These are phyloP conservation scores for Aphis craccivora DNA, from an alignment of 1,140 invertebrate species.

Conservation along the genomic window DNA sequence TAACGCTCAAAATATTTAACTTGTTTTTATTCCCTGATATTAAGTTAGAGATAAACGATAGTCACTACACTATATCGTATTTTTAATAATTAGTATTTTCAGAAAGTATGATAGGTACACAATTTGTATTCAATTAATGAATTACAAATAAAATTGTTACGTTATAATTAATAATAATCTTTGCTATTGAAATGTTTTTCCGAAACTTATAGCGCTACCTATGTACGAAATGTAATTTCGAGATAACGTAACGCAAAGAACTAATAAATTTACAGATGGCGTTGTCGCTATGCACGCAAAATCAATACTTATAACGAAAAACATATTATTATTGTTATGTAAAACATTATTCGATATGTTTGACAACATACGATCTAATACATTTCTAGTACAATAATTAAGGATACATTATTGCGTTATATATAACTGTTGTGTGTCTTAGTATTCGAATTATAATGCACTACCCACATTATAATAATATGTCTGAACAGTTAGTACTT, in stretches of 20 bases:
- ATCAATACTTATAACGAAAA: neutral
- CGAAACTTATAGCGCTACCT: neutral
- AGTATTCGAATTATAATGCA: neutral
- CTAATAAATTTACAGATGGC: neutral
- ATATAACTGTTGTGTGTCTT: neutral
- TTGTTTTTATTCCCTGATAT: too few species aligned
- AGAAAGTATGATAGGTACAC: too few species aligned
- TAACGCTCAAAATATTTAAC: too few species aligned
- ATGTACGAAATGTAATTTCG: neutral
- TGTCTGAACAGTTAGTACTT: neutral
- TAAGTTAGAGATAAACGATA: too few species aligned
- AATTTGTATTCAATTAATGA: too few species aligned
- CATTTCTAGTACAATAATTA: neutral
- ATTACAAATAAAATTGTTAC: too few species aligned
- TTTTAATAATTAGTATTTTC: too few species aligned
- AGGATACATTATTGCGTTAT: too few species aligned
- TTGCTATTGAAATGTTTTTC: neutral
- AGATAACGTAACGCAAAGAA: neutral
- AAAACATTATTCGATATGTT: too few species aligned
- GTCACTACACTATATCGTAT: too few species aligned
- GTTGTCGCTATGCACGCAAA: neutral
- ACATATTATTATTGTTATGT: neutral
- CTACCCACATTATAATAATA: neutral
- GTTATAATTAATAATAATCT: neutral
- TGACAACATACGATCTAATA: neutral